These are phyloP conservation scores for Homalodisca vitripennis DNA, from an alignment of 1,140 invertebrate species.

Conservation along the genomic window DNA sequence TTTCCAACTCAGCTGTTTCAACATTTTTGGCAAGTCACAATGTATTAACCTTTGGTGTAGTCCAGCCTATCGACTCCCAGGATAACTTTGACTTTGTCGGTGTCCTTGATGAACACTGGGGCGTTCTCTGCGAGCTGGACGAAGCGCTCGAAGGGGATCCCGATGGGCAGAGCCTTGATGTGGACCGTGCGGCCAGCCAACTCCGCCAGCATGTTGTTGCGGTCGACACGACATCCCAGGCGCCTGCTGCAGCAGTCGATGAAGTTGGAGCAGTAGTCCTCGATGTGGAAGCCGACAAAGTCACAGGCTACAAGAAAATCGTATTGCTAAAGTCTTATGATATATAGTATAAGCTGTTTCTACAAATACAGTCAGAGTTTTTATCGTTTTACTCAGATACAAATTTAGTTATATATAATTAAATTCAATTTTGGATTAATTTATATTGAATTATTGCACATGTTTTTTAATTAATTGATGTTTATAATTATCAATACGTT, in stretches of 20 bases:
- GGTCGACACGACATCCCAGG: slow-evolving; percentile 82
- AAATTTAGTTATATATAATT: no score
- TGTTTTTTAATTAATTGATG: no score
- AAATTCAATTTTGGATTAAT: no score
- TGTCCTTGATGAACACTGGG: slow-evolving; percentile 60
- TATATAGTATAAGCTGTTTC: no score
- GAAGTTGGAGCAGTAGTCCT: slow-evolving; percentile 88
- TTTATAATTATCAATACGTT: no score
- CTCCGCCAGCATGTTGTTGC: slow-evolving; percentile 80
- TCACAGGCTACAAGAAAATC: slow-evolving; percentile 72
- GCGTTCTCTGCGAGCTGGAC: slow-evolving; percentile 77
- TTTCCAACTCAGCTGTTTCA: no score
- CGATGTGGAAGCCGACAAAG: slow-evolving; percentile 90
- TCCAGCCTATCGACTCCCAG: slow-evolving; percentile 88
- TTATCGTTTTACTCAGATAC: no score
- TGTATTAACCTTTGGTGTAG: slow-evolving; percentile 77
- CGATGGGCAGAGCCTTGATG: slow-evolving; percentile 79
- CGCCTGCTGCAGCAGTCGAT: slow-evolving; percentile 87
- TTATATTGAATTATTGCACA: no score
- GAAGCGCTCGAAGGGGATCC: slow-evolving; percentile 85
- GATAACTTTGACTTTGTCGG: slow-evolving; percentile 67
- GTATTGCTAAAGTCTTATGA: no score
- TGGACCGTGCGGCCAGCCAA: slow-evolving; percentile 81
- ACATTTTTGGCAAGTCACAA: no score
- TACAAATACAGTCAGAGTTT: no score